Evolutionary conservation across 2,888 invertebrate species (phyloP).

Genomic region (Leucania comma): DNA sequence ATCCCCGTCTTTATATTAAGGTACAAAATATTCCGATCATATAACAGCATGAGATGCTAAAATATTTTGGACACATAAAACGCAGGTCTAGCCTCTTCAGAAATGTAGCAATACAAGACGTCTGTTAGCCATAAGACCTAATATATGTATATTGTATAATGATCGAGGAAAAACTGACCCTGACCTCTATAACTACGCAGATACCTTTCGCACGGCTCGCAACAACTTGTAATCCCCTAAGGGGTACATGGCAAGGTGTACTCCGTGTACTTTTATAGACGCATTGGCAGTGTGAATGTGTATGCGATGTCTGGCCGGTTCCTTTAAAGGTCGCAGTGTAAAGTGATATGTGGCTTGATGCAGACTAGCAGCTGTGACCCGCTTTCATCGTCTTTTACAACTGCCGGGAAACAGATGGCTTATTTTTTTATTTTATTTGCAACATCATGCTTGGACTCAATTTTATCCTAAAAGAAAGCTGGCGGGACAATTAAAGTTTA

Average conservation of each 20-base stretch:
- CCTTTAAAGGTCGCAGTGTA: constrained; percentile 61
- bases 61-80: neutral
- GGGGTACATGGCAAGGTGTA: constrained; percentile 30
- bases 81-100: neutral
- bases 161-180: constrained; percentile 7
- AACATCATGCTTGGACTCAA: neutral
- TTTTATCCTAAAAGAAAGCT: constrained; percentile 7
- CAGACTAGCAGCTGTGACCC: constrained; percentile 56
- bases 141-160: too few species aligned
- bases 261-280: constrained; percentile 25
- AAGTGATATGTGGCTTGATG: constrained; percentile 47
- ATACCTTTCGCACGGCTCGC: constrained; percentile 5
- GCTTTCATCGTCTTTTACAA: constrained; percentile 59
- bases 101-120: too few species aligned
- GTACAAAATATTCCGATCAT: neutral
- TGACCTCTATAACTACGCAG: constrained; percentile 11
- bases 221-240: constrained; percentile 9
- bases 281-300: constrained; percentile 26
- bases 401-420: constrained; percentile 44
- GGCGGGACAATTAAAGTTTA: constrained; percentile 13
- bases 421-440: constrained; percentile 24
- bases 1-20: too few species aligned
- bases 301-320: constrained; percentile 44
- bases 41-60: neutral
- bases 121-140: neutral